phyloP scores from a whole-genome alignment of 2,888 invertebrate genomes.

The Cryptocephalus moraei region DNA sequence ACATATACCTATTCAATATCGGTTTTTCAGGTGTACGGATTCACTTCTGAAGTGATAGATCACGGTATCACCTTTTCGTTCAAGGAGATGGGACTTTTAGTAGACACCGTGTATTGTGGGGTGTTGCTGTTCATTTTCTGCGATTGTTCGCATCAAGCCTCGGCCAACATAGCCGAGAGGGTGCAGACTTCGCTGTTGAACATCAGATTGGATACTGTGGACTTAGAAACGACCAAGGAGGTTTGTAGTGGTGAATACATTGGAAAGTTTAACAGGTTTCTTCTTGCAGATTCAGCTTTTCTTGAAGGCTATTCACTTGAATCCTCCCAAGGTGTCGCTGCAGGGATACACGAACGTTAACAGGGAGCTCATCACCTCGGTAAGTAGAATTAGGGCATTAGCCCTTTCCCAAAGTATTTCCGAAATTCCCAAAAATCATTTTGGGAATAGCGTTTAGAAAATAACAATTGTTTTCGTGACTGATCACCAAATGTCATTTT shows the following conservation, averaged over 20 bases:
- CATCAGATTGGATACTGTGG: conserved; percentile 47
- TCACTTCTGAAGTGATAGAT: conserved; percentile 56
- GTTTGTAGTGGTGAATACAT: conserved; percentile 24
- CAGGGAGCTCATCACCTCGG: conserved; percentile 53
- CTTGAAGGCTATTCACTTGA: conserved; percentile 58
- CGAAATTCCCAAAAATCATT: too few relatives aligned
- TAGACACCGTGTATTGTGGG: conserved; percentile 52
- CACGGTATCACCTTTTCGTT: conserved; percentile 55
- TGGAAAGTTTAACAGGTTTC: not conserved
- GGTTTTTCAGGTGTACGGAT: conserved; percentile 45
- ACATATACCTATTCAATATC: not conserved
- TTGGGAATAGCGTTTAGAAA: too few relatives aligned
- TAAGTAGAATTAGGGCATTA: conserved; percentile 29
- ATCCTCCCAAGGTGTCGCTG: conserved; percentile 57
- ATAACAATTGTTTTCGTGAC: too few relatives aligned
- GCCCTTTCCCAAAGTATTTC: too few relatives aligned
- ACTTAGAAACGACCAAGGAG: conserved; percentile 51
- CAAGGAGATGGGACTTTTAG: conserved; percentile 56
- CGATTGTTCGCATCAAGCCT: conserved; percentile 57
- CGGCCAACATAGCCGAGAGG: conserved; percentile 52
- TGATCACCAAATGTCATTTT: too few relatives aligned
- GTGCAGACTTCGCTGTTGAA: conserved; percentile 52
- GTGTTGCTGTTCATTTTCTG: conserved; percentile 53
- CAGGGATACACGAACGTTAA: conserved; percentile 58
- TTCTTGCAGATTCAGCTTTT: conserved; percentile 51